phyloP scores from a whole-genome alignment of 2,888 invertebrate species.

The Eledona agricola region DNA sequence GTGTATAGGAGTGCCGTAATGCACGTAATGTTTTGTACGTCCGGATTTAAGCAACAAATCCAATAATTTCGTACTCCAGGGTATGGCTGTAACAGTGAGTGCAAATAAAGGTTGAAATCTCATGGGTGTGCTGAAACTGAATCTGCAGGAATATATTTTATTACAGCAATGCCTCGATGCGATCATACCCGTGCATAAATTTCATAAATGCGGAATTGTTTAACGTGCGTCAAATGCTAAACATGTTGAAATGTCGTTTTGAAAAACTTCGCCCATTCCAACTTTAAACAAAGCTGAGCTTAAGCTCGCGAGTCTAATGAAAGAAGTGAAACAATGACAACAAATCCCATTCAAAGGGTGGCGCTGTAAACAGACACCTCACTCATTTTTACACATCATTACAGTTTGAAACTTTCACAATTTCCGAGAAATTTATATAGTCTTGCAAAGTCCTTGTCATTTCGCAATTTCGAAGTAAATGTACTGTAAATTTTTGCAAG shows the following conservation, averaged over 20 bases:
- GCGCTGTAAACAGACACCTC: constrained; percentile 54
- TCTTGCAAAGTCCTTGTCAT: constrained; percentile 50
- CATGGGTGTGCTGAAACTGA: constrained; percentile 37
- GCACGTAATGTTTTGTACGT: constrained; percentile 29
- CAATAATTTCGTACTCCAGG: constrained; percentile 41
- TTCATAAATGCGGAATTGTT: constrained; percentile 20
- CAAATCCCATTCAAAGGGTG: constrained; percentile 35
- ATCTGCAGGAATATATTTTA: constrained; percentile 33
- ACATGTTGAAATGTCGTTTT: background rate
- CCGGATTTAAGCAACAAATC: constrained; percentile 41
- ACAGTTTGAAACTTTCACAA: constrained; percentile 57
- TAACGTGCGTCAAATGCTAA: constrained; percentile 15
- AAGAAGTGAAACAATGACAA: constrained; percentile 40
- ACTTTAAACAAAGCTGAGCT: constrained; percentile 34
- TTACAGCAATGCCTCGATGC: constrained; percentile 28
- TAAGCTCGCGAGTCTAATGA: constrained; percentile 35
- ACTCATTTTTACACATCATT: constrained; percentile 58
- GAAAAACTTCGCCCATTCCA: constrained; percentile 20
- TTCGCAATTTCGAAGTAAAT: constrained; percentile 51
- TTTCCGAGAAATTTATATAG: constrained; percentile 55
- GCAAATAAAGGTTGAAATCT: constrained; percentile 44
- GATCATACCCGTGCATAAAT: constrained; percentile 24
- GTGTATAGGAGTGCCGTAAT: constrained; percentile 14
- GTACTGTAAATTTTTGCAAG: constrained; percentile 48
- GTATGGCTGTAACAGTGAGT: constrained; percentile 38